Conservation (phyloP, 2,888 invertebrate genomes). For the Epinotia bilunana region DNA sequence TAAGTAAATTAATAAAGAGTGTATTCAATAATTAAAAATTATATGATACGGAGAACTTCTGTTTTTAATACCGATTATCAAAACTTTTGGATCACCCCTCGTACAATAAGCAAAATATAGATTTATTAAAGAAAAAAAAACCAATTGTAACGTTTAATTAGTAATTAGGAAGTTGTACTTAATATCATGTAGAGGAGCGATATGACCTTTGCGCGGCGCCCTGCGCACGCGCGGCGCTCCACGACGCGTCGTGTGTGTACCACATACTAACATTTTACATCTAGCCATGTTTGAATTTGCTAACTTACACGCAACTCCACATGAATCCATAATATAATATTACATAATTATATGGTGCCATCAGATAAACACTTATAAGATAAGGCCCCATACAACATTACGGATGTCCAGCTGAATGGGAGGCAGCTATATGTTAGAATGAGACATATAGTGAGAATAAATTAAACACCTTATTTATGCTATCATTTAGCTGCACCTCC, state of each 20-base stretch:
- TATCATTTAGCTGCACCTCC: background rate
- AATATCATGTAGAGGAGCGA: background rate
- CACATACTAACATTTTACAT: too few species aligned
- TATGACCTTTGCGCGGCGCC: background rate
- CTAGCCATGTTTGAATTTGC: background rate
- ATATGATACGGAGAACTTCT: too few species aligned
- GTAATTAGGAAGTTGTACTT: background rate
- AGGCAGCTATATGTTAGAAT: background rate
- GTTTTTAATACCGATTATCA: too few species aligned
- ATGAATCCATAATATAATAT: background rate
- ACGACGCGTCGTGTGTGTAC: background rate
- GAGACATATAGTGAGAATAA: background rate
- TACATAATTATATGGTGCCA: background rate
- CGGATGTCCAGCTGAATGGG: background rate
- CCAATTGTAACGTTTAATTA: background rate
- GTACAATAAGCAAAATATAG: background rate
- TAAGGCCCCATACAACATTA: background rate
- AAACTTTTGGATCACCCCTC: too few species aligned
- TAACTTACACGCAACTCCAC: background rate
- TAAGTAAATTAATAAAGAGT: too few species aligned
- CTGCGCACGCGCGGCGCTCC: background rate
- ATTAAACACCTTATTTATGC: background rate
- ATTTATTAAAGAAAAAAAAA: background rate
- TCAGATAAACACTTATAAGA: background rate
- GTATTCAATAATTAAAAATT: too few species aligned